phyloP scores from a whole-genome alignment of 2,113 vertebrate genomes.

The Paradisaea rubra region DNA sequence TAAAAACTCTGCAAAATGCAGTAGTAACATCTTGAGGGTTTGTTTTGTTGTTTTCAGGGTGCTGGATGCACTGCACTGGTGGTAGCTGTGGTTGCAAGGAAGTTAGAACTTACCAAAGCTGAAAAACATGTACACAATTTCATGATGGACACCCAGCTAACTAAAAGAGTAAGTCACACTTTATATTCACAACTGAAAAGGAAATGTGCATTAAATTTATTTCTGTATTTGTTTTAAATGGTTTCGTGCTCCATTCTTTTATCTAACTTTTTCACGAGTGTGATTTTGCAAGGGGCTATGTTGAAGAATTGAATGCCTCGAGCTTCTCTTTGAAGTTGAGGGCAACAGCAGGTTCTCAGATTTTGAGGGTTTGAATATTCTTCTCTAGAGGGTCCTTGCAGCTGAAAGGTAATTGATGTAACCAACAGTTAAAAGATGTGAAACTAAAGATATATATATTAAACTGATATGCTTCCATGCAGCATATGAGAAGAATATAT shows the following conservation, averaged over 20 bases:
- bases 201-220: background rate
- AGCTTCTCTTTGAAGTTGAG: background rate
- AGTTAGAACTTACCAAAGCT: conserved; percentile 98
- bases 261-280: background rate
- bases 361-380: background rate
- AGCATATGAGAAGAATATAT: background rate
- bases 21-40: background rate
- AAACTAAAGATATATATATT: background rate
- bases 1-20: background rate
- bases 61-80: conserved; percentile 95
- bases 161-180: conserved; percentile 86
- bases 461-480: background rate
- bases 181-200: background rate
- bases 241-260: background rate
- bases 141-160: conserved; percentile 98
- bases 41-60: conserved; percentile 74
- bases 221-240: background rate
- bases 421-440: background rate
- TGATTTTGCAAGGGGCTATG: background rate
- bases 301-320: background rate
- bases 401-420: background rate
- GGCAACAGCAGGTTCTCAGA: background rate
- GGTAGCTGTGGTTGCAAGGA: conserved; percentile 94
- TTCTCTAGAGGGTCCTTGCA: background rate
- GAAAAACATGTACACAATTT: conserved; percentile 98